phyloP scores from a whole-genome alignment of 1,140 invertebrate genomes.

The Eurosta solidaginis region DNA sequence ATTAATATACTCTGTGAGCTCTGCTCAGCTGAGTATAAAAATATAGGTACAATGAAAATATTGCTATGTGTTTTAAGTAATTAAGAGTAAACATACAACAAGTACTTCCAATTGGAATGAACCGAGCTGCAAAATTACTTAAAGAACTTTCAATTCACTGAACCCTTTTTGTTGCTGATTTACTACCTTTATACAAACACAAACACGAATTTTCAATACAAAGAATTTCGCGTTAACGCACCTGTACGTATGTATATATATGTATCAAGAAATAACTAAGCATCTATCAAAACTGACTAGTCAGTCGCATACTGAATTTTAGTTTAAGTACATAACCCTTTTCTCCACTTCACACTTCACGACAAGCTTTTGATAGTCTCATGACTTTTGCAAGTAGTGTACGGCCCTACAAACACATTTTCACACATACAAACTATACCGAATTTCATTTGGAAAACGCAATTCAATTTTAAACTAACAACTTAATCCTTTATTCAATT shows the following conservation, averaged over 20 bases:
- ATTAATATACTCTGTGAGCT: too few species aligned
- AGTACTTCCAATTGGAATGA: too few species aligned
- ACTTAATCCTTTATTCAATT: conserved; percentile 61
- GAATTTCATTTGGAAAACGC: conserved; percentile 48
- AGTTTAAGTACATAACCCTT: not conserved
- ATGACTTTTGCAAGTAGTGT: not conserved
- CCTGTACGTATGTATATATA: not conserved
- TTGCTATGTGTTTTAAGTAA: too few species aligned
- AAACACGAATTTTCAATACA: too few species aligned
- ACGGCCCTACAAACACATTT: not conserved
- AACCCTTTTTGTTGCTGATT: too few species aligned
- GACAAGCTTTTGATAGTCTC: not conserved
- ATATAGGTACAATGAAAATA: too few species aligned
- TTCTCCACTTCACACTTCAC: not conserved
- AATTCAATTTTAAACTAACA: conserved; percentile 60
- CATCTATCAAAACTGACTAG: not conserved
- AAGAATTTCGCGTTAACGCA: too few species aligned
- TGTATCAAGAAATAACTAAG: not conserved
- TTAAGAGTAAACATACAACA: too few species aligned
- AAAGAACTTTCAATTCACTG: too few species aligned
- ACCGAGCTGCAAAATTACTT: too few species aligned
- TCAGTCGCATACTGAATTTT: not conserved
- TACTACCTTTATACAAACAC: too few species aligned
- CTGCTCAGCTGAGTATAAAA: too few species aligned
- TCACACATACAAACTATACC: not conserved